Evolutionary conservation across 2,113 vertebrate species (phyloP).

Genomic region (Phocoena phocoena): DNA sequence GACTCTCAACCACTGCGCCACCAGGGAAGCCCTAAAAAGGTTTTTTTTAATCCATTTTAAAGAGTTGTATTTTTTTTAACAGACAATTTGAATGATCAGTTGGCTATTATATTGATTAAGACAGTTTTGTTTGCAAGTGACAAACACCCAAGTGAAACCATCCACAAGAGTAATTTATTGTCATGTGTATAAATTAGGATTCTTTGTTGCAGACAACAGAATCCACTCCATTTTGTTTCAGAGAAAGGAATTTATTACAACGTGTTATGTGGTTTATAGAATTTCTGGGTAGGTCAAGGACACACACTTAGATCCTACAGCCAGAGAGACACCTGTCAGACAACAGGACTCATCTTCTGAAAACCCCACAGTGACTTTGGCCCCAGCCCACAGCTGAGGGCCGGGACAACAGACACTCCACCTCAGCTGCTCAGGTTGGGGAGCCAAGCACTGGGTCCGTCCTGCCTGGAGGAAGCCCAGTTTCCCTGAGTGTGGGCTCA

Average conservation of each 20-base stretch:
- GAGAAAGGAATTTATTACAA: not conserved
- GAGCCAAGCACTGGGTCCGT: not conserved
- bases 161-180: not conserved
- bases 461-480: not conserved
- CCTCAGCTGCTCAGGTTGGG: not conserved
- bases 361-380: not conserved
- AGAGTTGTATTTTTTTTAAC: not conserved
- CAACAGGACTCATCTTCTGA: not conserved
- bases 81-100: not conserved
- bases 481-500: not conserved
- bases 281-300: not conserved
- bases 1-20: too few species aligned
- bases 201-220: not conserved
- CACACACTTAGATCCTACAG: not conserved
- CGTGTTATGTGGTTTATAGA: not conserved
- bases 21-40: too few species aligned
- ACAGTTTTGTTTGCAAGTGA: not conserved
- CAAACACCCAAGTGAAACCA: not conserved
- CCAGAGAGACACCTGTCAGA: not conserved
- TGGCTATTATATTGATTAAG: not conserved
- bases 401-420: accelerated
- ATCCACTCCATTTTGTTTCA: not conserved
- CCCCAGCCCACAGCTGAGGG: not conserved
- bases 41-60: not conserved
- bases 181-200: not conserved